Evolutionary conservation across 2,888 invertebrate genomes (phyloP), one percentile per base, ranked within the genome.

Genomic region (Operophtera brumata): DNA sequence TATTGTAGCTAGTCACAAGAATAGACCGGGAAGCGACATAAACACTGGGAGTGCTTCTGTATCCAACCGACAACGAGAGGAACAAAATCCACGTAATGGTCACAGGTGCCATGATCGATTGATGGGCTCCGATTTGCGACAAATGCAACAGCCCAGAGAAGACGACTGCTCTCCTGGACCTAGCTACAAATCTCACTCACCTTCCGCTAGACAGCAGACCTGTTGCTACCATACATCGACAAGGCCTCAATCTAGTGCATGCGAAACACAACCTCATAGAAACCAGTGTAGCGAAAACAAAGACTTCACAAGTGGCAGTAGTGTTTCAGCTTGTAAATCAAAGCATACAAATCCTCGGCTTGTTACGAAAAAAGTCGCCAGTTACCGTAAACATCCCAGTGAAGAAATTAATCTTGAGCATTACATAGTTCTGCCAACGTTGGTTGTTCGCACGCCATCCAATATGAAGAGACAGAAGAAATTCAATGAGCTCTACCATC

Each of bases 1-100:
- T 11, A 89, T 90, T 45, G 90, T 90, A 7, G 90, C 90, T 8
- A 89, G 86, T 64, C 84, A 89, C 54, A 88, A 89, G 65, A 80
- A 83, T 50, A 81, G 69, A 44, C 77, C 76, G 20, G 71, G 73
- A 5, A 73, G 73, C 48, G 81, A 82, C 35, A 77, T 80, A 37
- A 82, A 77, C 45, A 69, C 77, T 30, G 75, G 69, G 0, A 82
- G 80, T 52, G 68, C 71, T 1, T 68, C 75, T 57, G 65, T 73
- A 41, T 56, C 74, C 0, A 73, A 77, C 34, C 71, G 71, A 32
- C 71, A 69, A 44, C 69, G 73, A 62, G 73, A 77, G 20, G 75
- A 77, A 10, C 56, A 65, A n/a, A 66, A 48, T 54, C 46, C 69
- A 13, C 75, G 75, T 3, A 77, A 69, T 55, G 67, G 57, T 49